These are phyloP conservation scores for Drosophila infuscata DNA, from an alignment of 2,888 invertebrate species.

Conservation along the genomic window DNA sequence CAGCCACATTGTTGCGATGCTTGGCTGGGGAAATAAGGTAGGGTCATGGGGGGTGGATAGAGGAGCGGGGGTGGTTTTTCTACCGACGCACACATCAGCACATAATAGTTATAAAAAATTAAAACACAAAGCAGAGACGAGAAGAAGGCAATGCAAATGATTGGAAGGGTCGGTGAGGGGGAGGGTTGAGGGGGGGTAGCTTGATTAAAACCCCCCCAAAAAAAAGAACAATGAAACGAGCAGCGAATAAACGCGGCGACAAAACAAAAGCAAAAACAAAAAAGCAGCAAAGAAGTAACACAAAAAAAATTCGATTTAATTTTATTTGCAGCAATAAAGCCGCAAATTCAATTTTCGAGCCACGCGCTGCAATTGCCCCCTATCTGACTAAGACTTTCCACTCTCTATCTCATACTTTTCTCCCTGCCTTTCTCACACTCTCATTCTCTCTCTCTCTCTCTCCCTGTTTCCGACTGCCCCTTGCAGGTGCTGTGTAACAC, in stretches of 20 bases:
- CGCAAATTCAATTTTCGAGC: conserved; percentile 81
- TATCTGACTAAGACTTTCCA: conserved; percentile 1
- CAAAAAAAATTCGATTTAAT: conserved; percentile 78
- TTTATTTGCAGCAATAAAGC: conserved; percentile 83
- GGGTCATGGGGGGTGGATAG: not conserved
- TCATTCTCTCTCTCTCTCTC: not conserved
- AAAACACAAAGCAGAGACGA: conserved; percentile 50
- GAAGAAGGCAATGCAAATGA: conserved; percentile 16
- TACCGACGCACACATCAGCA: conserved; percentile 74
- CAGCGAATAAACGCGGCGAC: conserved; percentile 11
- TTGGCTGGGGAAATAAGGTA: not conserved
- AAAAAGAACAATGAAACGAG: conserved; percentile 27
- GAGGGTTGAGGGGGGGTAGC: not conserved
- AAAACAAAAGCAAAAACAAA: conserved; percentile 20
- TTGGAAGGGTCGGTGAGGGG: not conserved
- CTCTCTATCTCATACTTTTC: conserved; percentile 5
- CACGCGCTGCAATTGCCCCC: conserved; percentile 55
- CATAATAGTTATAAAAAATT: conserved; percentile 72
- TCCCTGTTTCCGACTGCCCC: conserved; percentile 36
- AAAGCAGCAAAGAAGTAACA: conserved; percentile 8
- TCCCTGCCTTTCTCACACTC: conserved; percentile 48
- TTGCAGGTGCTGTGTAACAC: conserved; percentile 95
- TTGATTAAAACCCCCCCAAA: conserved; percentile 12
- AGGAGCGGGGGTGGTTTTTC: not conserved
- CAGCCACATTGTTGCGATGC: conserved; percentile 19